Conservation (phyloP, 2,113 vertebrate genomes). For the Xyliphius kryptos region DNA sequence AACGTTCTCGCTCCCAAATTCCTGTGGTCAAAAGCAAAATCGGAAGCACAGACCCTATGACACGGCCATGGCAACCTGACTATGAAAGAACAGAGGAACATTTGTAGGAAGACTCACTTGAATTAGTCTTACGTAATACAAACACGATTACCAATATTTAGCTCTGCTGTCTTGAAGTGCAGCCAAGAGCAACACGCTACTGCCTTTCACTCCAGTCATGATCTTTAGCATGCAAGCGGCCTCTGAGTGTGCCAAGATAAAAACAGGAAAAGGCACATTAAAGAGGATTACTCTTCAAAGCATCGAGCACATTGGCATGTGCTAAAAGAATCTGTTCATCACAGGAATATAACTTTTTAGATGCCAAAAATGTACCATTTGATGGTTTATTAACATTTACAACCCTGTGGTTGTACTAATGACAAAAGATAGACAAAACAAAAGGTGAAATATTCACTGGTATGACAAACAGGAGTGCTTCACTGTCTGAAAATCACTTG, state of each 20-base stretch:
- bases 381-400: slow-evolving; percentile 15
- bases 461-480: too few species aligned
- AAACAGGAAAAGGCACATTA: slow-evolving; percentile 48
- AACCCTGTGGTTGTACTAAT: not conserved
- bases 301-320: slow-evolving; percentile 25
- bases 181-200: slow-evolving; percentile 18
- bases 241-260: slow-evolving; percentile 30
- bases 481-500: too few species aligned
- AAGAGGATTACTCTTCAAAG: slow-evolving; percentile 10
- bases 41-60: too few species aligned
- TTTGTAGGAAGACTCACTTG: too few species aligned
- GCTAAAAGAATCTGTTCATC: slow-evolving; percentile 32
- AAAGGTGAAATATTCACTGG: too few species aligned
- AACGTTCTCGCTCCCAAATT: too few species aligned
- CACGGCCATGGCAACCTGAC: too few species aligned
- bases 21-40: too few species aligned
- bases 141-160: too few species aligned
- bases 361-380: slow-evolving; percentile 7
- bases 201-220: slow-evolving; percentile 31
- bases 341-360: not conserved
- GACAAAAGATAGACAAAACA: not conserved
- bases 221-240: slow-evolving; percentile 24
- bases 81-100: too few species aligned
- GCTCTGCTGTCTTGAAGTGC: too few species aligned
- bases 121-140: too few species aligned